Evolutionary conservation across 1,140 invertebrate species (phyloP).

Genomic region (Zophobas atratus): DNA sequence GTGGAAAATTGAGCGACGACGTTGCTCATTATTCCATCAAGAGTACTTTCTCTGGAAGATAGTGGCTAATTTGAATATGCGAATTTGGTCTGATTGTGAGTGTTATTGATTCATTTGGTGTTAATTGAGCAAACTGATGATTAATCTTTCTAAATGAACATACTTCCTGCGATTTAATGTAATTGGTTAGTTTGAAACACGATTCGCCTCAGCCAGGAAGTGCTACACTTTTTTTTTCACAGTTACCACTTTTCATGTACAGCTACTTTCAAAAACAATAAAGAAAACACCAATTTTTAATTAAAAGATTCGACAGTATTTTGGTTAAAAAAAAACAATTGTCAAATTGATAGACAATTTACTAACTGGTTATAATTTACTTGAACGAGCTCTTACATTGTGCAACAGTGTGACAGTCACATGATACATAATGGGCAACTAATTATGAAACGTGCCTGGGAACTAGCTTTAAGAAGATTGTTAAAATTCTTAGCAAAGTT

Average conservation of each 20-base stretch:
- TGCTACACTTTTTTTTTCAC: background rate
- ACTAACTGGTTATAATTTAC: background rate
- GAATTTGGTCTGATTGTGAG: background rate
- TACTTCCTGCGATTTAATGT: slow-evolving; percentile 10
- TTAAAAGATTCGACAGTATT: too few species aligned
- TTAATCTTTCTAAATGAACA: background rate
- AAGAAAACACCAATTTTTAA: background rate
- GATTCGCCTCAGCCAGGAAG: background rate
- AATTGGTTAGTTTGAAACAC: background rate
- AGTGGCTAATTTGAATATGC: background rate
- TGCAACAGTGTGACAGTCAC: slow-evolving; percentile 1
- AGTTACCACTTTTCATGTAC: too few species aligned
- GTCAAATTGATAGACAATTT: background rate
- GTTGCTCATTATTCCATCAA: slow-evolving; percentile 4
- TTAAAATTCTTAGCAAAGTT: slow-evolving; percentile 18
- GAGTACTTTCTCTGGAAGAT: background rate
- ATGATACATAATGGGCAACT: slow-evolving; percentile 9
- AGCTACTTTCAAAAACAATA: background rate
- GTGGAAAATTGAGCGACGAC: too few species aligned
- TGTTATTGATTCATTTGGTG: background rate
- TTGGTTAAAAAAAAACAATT: too few species aligned
- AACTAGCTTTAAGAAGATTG: background rate
- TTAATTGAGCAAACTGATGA: slow-evolving; percentile 5
- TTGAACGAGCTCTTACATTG: slow-evolving; percentile 1
- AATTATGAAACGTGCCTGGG: slow-evolving; percentile 20